Percentiles rank a stretch among this genome's conserved stretches.
Conservation (phyloP, 2,797 vertebrate species). For the Pseudochirops corinnae region DNA sequence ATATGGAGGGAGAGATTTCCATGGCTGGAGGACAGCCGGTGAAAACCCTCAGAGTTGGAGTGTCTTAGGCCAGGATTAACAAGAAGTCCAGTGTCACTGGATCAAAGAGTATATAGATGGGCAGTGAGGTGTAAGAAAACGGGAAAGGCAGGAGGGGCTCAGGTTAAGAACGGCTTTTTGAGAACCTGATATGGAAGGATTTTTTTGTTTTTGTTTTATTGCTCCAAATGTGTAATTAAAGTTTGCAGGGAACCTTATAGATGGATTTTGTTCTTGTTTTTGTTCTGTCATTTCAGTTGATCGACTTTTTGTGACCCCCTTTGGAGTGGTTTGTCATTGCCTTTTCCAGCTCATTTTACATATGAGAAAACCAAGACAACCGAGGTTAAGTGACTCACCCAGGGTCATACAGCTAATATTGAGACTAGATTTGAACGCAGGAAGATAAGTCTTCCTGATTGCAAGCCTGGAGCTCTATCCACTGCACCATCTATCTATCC, state of each 20-base stretch:
- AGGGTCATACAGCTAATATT: background rate
- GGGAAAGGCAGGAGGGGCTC: background rate
- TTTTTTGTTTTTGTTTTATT: background rate
- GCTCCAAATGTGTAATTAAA: background rate
- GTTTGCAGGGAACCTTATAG: background rate
- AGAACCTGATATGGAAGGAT: background rate
- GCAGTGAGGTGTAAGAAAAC: background rate
- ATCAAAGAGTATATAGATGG: background rate
- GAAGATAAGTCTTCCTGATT: background rate
- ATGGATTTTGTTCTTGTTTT: background rate
- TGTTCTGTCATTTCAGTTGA: background rate
- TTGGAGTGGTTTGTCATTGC: background rate
- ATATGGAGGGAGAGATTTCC: background rate
- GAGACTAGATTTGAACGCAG: background rate
- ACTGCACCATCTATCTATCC: background rate
- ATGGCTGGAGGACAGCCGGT: background rate
- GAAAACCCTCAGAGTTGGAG: background rate
- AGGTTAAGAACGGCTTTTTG: background rate
- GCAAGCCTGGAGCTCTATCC: background rate
- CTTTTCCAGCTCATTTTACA: background rate
- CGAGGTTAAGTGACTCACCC: background rate
- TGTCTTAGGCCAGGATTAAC: background rate
- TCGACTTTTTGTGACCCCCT: background rate
- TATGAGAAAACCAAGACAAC: background rate
- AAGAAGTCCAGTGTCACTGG: background rate